These are phyloP conservation scores for Rallus limicola DNA, from an alignment of 2,113 vertebrate genomes.

Conservation along the genomic window DNA sequence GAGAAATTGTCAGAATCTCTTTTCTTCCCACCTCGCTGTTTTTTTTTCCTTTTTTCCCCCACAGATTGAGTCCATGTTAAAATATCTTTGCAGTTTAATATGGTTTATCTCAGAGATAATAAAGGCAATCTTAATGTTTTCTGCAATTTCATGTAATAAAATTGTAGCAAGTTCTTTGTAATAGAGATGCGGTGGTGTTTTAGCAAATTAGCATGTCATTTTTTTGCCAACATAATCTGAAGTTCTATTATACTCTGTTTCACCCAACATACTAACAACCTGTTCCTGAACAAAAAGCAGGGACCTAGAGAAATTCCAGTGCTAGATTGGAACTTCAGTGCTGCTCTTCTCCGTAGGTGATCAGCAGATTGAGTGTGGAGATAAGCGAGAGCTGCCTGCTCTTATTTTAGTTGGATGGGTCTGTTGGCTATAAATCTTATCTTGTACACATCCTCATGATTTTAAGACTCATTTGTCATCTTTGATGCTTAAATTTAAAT, in stretches of 20 bases:
- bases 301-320: neutral
- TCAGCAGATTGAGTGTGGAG: neutral
- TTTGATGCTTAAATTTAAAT: neutral
- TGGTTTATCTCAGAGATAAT: neutral
- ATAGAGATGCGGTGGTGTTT: neutral
- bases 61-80: neutral
- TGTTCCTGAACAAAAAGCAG: neutral
- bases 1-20: conserved; percentile 67
- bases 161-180: neutral
- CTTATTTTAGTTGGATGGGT: neutral
- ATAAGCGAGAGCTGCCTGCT: neutral
- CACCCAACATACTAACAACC: neutral
- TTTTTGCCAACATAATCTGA: neutral
- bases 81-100: neutral
- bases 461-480: neutral
- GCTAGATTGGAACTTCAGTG: neutral
- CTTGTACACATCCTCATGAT: neutral
- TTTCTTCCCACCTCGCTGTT: neutral
- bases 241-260: neutral
- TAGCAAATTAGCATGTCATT: neutral
- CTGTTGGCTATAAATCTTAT: neutral
- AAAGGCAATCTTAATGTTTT: neutral
- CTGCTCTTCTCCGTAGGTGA: neutral
- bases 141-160: neutral
- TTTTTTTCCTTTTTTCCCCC: neutral